Conservation (phyloP, 2,797 vertebrate genomes). For the Falco columbarius region DNA sequence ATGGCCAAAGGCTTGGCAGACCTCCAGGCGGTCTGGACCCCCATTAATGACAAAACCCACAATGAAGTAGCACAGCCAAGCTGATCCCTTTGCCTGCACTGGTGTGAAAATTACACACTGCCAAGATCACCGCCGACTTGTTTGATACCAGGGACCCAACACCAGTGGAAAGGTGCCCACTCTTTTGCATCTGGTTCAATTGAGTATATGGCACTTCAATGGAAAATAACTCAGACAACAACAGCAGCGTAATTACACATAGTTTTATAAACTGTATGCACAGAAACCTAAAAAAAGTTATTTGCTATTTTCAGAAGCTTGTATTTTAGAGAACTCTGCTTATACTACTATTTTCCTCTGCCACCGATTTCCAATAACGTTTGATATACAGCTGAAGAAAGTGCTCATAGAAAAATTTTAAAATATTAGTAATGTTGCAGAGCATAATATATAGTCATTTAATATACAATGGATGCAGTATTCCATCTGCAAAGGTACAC, state of each 20-base stretch:
- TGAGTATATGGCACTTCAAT: background rate
- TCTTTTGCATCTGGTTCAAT: background rate
- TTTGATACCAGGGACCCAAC: background rate
- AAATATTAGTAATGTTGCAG: background rate
- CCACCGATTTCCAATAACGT: background rate
- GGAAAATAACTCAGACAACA: background rate
- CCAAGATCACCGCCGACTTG: rapidly evolving
- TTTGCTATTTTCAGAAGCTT: background rate
- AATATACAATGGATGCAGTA: background rate
- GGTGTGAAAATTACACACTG: background rate
- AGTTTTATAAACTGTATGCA: background rate
- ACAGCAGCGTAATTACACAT: background rate
- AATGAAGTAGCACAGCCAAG: background rate
- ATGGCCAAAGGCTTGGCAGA: background rate
- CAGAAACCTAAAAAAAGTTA: background rate
- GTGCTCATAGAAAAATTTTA: background rate
- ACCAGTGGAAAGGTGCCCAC: background rate
- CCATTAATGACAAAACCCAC: rapidly evolving
- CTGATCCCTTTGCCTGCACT: background rate
- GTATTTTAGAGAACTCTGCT: background rate
- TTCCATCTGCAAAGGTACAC: background rate
- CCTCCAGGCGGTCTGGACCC: rapidly evolving
- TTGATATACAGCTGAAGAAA: background rate
- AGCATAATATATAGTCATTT: background rate
- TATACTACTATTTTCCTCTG: background rate